Percentiles rank a stretch among this genome's conserved stretches.
Evolutionary conservation across 2,797 vertebrate genomes (phyloP).

Genomic region (Labeo calbasu): DNA sequence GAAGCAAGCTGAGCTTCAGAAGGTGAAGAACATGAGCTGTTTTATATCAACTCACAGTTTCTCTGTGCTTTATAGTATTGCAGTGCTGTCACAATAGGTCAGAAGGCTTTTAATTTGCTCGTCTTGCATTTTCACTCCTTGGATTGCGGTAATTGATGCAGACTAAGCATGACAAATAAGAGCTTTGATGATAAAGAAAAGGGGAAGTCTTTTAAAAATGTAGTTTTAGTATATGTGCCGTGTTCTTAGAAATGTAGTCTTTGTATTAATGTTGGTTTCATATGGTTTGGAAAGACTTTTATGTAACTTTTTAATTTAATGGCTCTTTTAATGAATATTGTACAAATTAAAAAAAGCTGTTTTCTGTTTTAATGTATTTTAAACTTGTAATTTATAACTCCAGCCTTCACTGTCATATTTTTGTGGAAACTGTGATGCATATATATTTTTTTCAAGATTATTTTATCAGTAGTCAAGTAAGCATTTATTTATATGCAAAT

Average conservation of each 20-base stretch:
- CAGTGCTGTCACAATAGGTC: neutral
- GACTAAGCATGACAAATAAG: neutral
- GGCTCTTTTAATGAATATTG: neutral
- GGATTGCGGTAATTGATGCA: neutral
- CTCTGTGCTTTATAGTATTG: neutral
- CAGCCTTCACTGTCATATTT: neutral
- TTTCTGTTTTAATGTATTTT: neutral
- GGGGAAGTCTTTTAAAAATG: neutral
- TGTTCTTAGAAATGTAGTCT: neutral
- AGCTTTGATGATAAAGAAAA: neutral
- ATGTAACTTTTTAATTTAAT: neutral
- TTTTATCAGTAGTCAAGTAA: constrained; percentile 1
- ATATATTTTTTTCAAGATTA: neutral
- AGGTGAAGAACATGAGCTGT: neutral
- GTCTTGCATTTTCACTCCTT: neutral
- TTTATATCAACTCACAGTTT: neutral
- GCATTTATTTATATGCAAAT: too few species aligned
- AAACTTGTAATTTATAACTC: neutral
- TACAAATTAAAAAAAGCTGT: neutral
- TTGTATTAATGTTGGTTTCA: neutral
- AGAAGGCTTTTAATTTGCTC: neutral
- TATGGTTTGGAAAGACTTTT: neutral
- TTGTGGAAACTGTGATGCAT: neutral
- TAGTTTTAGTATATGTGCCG: neutral
- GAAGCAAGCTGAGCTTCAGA: neutral